phyloP scores from a whole-genome alignment of 1,140 invertebrate genomes.

The Atta texana region DNA sequence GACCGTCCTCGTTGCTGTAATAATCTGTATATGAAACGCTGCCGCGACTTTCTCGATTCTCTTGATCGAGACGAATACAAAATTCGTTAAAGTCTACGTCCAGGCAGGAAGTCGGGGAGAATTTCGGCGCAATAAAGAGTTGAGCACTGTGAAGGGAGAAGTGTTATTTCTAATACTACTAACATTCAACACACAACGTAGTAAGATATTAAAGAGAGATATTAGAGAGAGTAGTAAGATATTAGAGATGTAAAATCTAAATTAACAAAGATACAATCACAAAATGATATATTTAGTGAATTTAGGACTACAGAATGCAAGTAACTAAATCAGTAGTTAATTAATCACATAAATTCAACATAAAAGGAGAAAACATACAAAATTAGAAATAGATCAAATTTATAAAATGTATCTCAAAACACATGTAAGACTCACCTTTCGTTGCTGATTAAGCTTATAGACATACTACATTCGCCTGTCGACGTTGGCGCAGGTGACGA shows the following conservation, averaged over 20 bases:
- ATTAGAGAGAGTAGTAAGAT: not conserved
- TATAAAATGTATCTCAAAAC: conserved; percentile 32
- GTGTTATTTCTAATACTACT: conserved; percentile 21
- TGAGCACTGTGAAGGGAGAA: conserved; percentile 72
- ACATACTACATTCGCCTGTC: conserved; percentile 88
- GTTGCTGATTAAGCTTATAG: conserved; percentile 88
- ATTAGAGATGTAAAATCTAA: conserved; percentile 42
- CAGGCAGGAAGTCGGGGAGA: conserved; percentile 86
- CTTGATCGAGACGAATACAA: conserved; percentile 87
- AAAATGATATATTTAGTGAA: conserved; percentile 5
- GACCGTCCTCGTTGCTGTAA: conserved; percentile 85
- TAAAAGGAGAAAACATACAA: not conserved
- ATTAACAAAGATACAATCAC: not conserved
- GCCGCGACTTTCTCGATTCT: conserved; percentile 83
- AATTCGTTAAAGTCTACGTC: conserved; percentile 88
- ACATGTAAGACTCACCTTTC: conserved; percentile 86
- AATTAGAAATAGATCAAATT: conserved; percentile 5
- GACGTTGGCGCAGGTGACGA: conserved; percentile 90
- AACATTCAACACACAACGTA: not conserved
- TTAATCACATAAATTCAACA: conserved; percentile 22
- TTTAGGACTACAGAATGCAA: not conserved
- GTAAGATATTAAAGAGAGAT: not conserved
- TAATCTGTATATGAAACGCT: conserved; percentile 86
- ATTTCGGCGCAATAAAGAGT: conserved; percentile 85
- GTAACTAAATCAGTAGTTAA: not conserved